Conservation (phyloP, 2,888 invertebrate genomes). For the Choristoneura rosaceana region DNA sequence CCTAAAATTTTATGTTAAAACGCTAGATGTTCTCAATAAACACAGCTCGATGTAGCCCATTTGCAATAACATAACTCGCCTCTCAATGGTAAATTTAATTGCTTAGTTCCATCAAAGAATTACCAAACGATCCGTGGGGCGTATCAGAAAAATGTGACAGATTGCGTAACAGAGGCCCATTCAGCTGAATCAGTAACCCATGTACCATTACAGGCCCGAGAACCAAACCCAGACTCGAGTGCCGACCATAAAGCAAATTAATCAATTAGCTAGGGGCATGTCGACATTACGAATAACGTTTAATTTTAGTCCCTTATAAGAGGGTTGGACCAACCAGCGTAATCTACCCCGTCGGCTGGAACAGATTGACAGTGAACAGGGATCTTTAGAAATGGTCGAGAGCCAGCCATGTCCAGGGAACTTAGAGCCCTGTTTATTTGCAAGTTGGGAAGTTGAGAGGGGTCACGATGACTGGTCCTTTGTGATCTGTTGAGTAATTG, state of each 20-base stretch:
- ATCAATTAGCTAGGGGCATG: conserved; percentile 85
- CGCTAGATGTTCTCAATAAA: too few species aligned
- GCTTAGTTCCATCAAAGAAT: conserved; percentile 35
- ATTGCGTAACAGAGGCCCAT: conserved; percentile 79
- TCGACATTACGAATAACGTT: conserved; percentile 83
- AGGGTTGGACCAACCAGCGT: conserved; percentile 48
- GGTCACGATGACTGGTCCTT: conserved; percentile 63
- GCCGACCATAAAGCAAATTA: conserved; percentile 85
- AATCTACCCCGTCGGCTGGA: conserved; percentile 27
- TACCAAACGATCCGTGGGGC: conserved; percentile 46
- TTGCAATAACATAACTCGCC: background rate
- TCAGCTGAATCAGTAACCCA: conserved; percentile 72
- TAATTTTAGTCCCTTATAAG: conserved; percentile 73
- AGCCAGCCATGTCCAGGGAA: conserved; percentile 47
- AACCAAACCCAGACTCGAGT: conserved; percentile 79
- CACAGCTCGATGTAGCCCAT: too few species aligned
- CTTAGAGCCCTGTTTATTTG: conserved; percentile 48
- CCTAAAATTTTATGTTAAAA: too few species aligned
- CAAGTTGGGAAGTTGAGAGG: conserved; percentile 42
- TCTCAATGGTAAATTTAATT: conserved; percentile 11
- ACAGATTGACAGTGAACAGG: conserved; percentile 11
- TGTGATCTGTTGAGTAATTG: conserved; percentile 70
- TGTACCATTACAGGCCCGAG: conserved; percentile 73
- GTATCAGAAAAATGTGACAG: conserved; percentile 77
- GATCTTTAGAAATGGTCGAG: conserved; percentile 26